Conservation (phyloP, 1,140 invertebrate species). For the Caenorhabditis tropicalis region DNA sequence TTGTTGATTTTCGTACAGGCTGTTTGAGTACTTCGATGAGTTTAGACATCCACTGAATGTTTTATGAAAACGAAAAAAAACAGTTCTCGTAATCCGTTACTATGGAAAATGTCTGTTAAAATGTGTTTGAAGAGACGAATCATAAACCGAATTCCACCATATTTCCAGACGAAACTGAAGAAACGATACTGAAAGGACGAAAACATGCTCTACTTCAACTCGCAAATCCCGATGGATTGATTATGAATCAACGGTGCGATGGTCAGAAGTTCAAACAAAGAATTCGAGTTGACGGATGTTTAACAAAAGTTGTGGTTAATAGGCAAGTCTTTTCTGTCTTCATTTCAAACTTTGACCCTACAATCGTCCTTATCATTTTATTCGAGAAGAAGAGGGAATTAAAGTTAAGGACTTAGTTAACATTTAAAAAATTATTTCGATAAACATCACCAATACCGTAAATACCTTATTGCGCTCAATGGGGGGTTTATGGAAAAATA, state of each 20-base stretch:
- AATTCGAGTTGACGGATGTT: slow-evolving; percentile 45
- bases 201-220: slow-evolving; percentile 31
- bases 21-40: too few species aligned
- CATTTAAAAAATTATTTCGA: not conserved
- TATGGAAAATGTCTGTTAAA: too few species aligned
- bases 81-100: too few species aligned
- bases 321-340: not conserved
- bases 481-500: too few species aligned
- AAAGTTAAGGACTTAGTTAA: slow-evolving; percentile 29
- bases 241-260: slow-evolving; percentile 35
- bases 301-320: slow-evolving; percentile 51
- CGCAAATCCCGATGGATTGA: slow-evolving; percentile 7
- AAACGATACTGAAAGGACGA: slow-evolving; percentile 22
- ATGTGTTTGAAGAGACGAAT: not conserved
- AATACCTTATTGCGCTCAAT: too few species aligned
- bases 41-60: too few species aligned
- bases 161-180: slow-evolving; percentile 21
- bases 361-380: not conserved
- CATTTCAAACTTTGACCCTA: not conserved
- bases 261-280: slow-evolving; percentile 46
- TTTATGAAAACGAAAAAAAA: too few species aligned
- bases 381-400: not conserved
- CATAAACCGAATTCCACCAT: not conserved
- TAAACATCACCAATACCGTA: too few species aligned
- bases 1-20: too few species aligned